Evolutionary conservation across 2,113 vertebrate species (phyloP), one percentile per base, ranked within the genome.

Genomic region (Hystrix brachyura): DNA sequence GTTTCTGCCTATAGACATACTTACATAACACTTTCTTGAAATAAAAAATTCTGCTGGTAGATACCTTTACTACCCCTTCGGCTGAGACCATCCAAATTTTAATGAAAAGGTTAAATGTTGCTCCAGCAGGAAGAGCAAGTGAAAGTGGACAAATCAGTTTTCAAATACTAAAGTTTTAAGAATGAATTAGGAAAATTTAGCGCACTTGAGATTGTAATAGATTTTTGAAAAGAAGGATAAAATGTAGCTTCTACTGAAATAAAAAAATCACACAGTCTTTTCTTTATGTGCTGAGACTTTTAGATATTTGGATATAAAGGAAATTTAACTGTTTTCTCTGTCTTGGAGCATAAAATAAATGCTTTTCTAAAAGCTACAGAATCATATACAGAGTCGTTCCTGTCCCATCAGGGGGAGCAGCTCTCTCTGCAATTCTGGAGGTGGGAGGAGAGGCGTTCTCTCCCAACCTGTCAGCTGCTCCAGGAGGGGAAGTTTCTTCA

Each of bases 371-470:
- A 96, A 95, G 60, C 62, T 88, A 48, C 21, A 80, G 55, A 76
- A 87, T 89, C 83, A 90, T 53, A 93, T 74, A 27, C 71, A 80
- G 57, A 85, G 69, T 55, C 60, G 87, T 43, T 94, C 74, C 80
- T 94, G 43, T 80, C 90, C 87, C 91, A 93, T 83, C 93, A 96
- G 91, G 89, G 90, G 94, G 82, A 97, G 87, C 83, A 96, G 53
- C 72, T 46, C 51, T 92, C 57, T 79, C 17, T 62, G 38, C 55
- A 62, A 15, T 86, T 48, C 46, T 93, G 11, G 12, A 38, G 27
- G 12, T 83, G 29, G 59, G 59, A 74, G 48, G n/a, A 29, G 46
- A 79, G 65, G 18, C 46, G 3, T 71, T 95, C 13, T 94, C 9
- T 97, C 32, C 18, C 78, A 93, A 65, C 15, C 71, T 94, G 18